Base-by-base conservation (phyloP, 2,888 invertebrate genomes). In the Drosophila nr. perissopoda region DNA sequence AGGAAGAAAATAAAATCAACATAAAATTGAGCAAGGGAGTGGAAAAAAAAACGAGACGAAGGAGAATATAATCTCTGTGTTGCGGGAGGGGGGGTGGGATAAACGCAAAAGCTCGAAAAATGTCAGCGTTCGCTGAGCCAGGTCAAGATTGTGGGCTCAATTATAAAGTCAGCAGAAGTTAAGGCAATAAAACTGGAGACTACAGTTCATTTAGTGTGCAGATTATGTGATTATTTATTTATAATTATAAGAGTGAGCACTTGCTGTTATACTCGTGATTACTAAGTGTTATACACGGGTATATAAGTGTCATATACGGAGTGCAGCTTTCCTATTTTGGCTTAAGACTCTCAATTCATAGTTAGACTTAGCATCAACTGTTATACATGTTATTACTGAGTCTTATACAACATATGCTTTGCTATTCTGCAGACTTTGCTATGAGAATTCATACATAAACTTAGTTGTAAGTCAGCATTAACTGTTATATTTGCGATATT, bases 111-210 rank as follows among this genome's bases (percentile, higher is more conserved):
- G 46, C 48, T 38, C 36, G 27, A 16, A 57, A 51, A 59, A 59
- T 46, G 61, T 58, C 42, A 51, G 48, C 57, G 58, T 62, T 34
- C 27, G 42, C 29, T 42, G 34, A 60, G 62, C 21, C 21, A 53
- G 62, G 34, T 58, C 40, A 65, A 56, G 57, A 62, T 54, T 63
- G 38, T 52, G 7, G 25, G 64, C 54, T 66, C 36, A 74, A 70
- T 64, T 75, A 60, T 60, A 63, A 70, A 76, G 65, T 70, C 61
- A 34, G 52, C 42, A 60, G 16, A n/a, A 56, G 33, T 72, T 57
- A 57, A 36, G 36, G 51, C 58, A 27, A 63, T 58, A 56, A 67
- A 70, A 53, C 53, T 54, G 18, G 31, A 33, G 54, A 25, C 25
- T 46, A 40, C 49, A 29, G 34, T 53, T 60, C n/a, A 58, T 62